Conservation (phyloP, 1,140 invertebrate genomes). For the Drosophila arizonae region DNA sequence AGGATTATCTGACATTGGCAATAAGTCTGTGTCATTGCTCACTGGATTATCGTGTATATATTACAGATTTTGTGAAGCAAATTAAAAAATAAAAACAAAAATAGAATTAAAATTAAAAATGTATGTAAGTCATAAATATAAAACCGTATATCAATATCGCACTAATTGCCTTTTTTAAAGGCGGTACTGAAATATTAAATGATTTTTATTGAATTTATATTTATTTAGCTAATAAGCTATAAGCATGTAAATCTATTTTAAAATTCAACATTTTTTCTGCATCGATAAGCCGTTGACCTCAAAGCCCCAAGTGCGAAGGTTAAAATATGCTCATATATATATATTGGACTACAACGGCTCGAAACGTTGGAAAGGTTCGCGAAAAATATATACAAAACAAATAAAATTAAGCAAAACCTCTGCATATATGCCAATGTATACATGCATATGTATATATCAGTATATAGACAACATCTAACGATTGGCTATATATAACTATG, state of each 20-base stretch:
- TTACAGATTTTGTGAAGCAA: constrained; percentile 22
- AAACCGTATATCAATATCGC: neutral
- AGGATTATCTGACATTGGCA: constrained; percentile 11
- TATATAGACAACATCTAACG: constrained; percentile 16
- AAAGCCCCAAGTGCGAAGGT: constrained; percentile 62
- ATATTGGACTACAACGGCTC: neutral
- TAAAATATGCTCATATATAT: constrained; percentile 22
- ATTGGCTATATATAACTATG: constrained; percentile 19
- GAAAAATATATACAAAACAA: constrained; percentile 4
- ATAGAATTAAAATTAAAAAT: neutral
- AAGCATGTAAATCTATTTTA: neutral
- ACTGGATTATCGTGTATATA: constrained; percentile 8
- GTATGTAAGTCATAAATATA: neutral
- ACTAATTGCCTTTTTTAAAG: constrained; percentile 3
- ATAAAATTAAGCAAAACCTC: neutral
- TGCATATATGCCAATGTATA: no score
- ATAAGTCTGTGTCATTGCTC: constrained; percentile 24
- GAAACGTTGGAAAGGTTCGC: constrained; percentile 48
- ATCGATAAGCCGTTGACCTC: constrained; percentile 74
- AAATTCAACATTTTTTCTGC: constrained; percentile 54
- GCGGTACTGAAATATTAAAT: constrained; percentile 1
- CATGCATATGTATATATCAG: neutral
- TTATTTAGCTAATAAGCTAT: neutral
- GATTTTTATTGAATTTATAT: neutral
- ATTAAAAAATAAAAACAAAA: neutral